Base-by-base conservation (phyloP, 2,113 vertebrate species). In the Poecilia latipinna region DNA sequence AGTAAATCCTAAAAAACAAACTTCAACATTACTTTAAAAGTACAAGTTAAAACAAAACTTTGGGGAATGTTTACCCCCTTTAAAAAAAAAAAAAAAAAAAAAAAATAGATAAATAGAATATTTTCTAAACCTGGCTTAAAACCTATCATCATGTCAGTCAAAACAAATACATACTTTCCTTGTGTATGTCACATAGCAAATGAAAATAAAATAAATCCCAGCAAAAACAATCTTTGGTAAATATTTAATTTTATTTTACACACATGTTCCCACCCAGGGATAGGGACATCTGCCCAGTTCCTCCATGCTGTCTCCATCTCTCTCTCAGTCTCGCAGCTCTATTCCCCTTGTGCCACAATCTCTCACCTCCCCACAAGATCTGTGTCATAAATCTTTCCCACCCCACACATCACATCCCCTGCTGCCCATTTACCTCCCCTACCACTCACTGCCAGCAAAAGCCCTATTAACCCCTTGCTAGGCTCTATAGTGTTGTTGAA, bases 381-480 rank as follows among this genome's bases (percentile, higher is more conserved):
- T 71, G 74, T 83, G 80, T 89, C 90, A 92, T 92, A 88, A 91
- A 93, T 93, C 89, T 89, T 79, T 79, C 86, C 70, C 82, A 75
- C 80, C 65, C 61, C 68, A 77, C 70, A 69, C 75, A 74, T 81
- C 85, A 37, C 82, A 70, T 77, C 74, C 71, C 66, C 63, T 61
- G n/a, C n/a, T 61, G 39, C 75, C 80, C 86, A 75, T 86, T 86
- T 75, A 86, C 84, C 83, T 85, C 82, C 84, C 69, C 79, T 72
- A 65, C 84, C 17, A 80, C 86, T 90, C 75, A 82, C 73, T 74
- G 82, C 77, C 70, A 82, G 88, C 82, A 90, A 91, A 92, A 90
- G 89, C 79, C 92, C 89, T 90, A 94, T 94, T 94, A 95, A 94
- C 94, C 93, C 88, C 89, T 93, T 85, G 89, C 90, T 82, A 73